Base-by-base conservation (phyloP, 2,113 vertebrate species). In the Anhinga rufa region DNA sequence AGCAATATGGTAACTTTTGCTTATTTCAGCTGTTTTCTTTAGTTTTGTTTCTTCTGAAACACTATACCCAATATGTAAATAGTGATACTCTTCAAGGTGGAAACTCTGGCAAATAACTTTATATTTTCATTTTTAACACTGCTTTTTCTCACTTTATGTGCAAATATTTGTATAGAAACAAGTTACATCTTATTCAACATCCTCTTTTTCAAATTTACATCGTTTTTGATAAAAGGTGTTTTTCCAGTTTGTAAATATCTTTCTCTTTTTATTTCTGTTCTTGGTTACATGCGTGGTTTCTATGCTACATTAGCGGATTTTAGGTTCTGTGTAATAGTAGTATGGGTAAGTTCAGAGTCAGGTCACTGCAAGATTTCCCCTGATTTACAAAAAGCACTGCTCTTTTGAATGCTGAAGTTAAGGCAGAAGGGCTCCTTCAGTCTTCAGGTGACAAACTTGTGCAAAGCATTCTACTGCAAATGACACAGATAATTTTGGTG, bases 1-100 rank as follows among this genome's bases (percentile, higher is more conserved):
- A 97, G 98, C 68, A 99, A 99, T 72, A 99, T 99, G 99, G 99
- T 99, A 99, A 94, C 44, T 96, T 91, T 12, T 2, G 6, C 21
- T 25, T 55, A 55, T 8, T 69, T 86, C 20, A 17, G 2, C 2
- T 78, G n/a, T 58, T 65, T 52, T 61, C 9, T 79, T 62, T 31
- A 40, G 22, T 48, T 12, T 54, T 20, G 6, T 77, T 92, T 83
- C 32, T 74, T 52, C 32, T 70, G 46, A 82, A 80, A 21, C 58
- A 12, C 28, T 61, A 2, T 42, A n/a, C 9, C 6, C 3, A 18
- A 38, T 87, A 42, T 28, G 19, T 66, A 49, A 60, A 44, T 28
- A n/a, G 17, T 38, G 32, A 46, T 69, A 28, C 14, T 38, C 13
- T 58, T 9, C 20, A 49, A 79, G 31, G n/a, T 70, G 51, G n/a